These are phyloP conservation scores for Alces alces DNA, from an alignment of 2,113 vertebrate species.

Conservation along the genomic window DNA sequence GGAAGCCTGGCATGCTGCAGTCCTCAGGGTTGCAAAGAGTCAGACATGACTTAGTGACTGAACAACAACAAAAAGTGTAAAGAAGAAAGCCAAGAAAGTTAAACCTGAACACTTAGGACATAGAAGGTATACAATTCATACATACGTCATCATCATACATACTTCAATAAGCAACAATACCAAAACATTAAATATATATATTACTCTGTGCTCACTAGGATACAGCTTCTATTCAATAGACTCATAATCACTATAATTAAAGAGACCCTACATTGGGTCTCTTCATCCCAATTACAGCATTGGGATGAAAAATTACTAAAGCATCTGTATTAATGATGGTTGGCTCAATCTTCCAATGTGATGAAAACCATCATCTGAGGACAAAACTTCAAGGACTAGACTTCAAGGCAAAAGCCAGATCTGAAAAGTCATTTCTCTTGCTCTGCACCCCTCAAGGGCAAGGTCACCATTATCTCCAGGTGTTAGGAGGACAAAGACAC, in stretches of 20 bases:
- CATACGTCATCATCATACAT: no score
- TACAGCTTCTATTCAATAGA: neutral
- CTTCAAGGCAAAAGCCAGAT: neutral
- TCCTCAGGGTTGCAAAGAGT: neutral
- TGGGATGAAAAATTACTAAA: neutral
- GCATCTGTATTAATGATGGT: neutral
- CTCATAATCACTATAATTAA: neutral
- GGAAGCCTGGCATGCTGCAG: neutral
- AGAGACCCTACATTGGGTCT: no score
- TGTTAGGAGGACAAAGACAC: neutral
- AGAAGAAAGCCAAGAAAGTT: constrained; percentile 10
- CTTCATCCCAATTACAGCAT: neutral
- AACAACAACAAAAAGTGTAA: neutral
- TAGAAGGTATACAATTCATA: neutral
- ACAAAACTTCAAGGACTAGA: neutral
- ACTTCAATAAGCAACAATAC: neutral
- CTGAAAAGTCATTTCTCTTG: neutral
- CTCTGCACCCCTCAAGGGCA: neutral
- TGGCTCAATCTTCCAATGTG: neutral
- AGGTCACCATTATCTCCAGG: neutral
- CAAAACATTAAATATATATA: neutral
- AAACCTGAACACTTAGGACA: neutral
- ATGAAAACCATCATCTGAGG: neutral
- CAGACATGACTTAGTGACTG: neutral
- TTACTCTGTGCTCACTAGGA: neutral